Base-by-base conservation (phyloP, 2,888 invertebrate genomes). In the Phengaris alcon region DNA sequence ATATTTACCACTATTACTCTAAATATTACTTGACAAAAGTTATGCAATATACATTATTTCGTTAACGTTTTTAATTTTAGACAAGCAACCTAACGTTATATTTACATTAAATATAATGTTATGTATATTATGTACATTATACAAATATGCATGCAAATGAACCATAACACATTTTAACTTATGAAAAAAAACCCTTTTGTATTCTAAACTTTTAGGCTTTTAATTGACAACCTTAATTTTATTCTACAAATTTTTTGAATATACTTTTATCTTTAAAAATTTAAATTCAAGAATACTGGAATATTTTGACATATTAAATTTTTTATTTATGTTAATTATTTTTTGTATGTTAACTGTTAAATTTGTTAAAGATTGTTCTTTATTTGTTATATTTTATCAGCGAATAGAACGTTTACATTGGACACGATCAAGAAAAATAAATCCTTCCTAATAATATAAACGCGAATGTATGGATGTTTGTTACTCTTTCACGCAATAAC, bases 261-360 rank as follows among this genome's bases (percentile, higher is more conserved):
- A 59, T 59, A 5, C 3, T 48, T 35, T 48, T 22, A 59, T 59
- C 59, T 22, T 10, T 5, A 59, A 10, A 22, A 5, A 22, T 22
- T 10, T 12, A 7, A 46, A 68, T 46, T 46, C 48, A 7, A 48
- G 8, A 48, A 7, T 5, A 3, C 4, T 44, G 44, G 2, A n/a
- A 68, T 52, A 70, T 15, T 70, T 70, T 70, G 13, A n/a, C 70
- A n/a, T 48, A 70, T 51, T 22, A 6, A 52, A 54, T 13, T 52
- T 15, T 72, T 72, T 72, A 69, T 69, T 69, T 72, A 72, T 72
- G 54, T 72, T 52, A 72, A 54, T 72, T 52, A 72, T 72, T 72
- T 68, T 22, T 52, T 72, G 52, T 72, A 22, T 35, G 9, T 70
- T 54, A 4, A 72, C 22, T 72, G 72, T 72, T 72, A 35, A 72